phyloP scores from a whole-genome alignment of 2,888 invertebrate genomes.

The Nymphalis urticae region DNA sequence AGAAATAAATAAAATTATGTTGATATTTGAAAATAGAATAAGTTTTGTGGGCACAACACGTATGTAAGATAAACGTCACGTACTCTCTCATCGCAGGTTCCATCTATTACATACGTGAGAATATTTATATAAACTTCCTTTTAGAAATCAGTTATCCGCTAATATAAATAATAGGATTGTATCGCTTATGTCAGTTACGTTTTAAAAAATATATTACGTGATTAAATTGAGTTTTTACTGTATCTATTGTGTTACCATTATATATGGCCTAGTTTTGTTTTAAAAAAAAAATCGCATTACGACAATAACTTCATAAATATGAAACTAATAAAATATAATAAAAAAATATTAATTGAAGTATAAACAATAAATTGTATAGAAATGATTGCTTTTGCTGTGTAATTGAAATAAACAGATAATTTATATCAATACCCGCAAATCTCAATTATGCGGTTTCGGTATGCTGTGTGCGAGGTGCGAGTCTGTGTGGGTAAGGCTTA shows the following conservation, averaged over 20 bases:
- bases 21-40: slow-evolving; percentile 25
- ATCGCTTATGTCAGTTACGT: slow-evolving; percentile 10
- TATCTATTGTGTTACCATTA: slow-evolving; percentile 2
- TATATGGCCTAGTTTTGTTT: slow-evolving; percentile 23
- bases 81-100: slow-evolving; percentile 56
- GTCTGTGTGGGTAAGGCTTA: slow-evolving; percentile 50
- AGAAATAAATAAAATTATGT: slow-evolving; percentile 4
- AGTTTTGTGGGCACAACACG: slow-evolving; percentile 54
- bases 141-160: slow-evolving; percentile 32
- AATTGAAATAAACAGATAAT: slow-evolving; percentile 8
- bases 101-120: slow-evolving; percentile 69
- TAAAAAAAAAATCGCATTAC: not conserved
- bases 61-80: slow-evolving; percentile 62
- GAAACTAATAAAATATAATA: too few relatives aligned
- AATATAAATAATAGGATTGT: slow-evolving; percentile 17
- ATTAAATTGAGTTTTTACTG: slow-evolving; percentile 1
- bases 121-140: slow-evolving; percentile 62
- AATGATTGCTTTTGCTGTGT: not conserved
- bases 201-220: slow-evolving; percentile 17
- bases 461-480: slow-evolving; percentile 17
- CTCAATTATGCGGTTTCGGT: slow-evolving; percentile 32
- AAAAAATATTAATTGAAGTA: not conserved
- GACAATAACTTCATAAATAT: not conserved
- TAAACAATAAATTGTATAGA: not conserved
- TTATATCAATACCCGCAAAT: slow-evolving; percentile 20